These are phyloP conservation scores for Mustela nigripes DNA, from an alignment of 2,113 vertebrate species.

Conservation along the genomic window DNA sequence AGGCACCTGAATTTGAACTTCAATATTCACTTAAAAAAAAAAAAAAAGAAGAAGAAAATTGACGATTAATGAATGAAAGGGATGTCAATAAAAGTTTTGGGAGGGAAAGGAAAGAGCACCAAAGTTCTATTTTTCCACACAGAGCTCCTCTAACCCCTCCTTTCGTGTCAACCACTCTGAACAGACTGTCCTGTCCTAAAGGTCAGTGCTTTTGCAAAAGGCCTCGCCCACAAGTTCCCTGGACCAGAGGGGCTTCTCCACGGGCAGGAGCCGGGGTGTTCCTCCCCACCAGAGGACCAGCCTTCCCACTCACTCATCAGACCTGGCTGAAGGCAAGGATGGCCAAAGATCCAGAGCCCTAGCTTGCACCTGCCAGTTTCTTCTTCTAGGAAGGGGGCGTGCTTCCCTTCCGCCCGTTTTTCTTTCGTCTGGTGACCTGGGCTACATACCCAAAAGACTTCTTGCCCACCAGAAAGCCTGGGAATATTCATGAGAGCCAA, in stretches of 20 bases:
- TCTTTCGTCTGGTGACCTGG: background rate
- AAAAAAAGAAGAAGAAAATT: background rate
- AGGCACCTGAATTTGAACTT: background rate
- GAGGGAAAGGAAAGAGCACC: background rate
- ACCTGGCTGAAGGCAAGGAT: background rate
- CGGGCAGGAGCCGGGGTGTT: accelerated
- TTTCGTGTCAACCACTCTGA: background rate
- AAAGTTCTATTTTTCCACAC: background rate
- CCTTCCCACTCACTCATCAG: slow-evolving; percentile 14
- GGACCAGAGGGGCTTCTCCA: background rate
- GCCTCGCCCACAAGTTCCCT: background rate
- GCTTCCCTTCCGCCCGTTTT: background rate
- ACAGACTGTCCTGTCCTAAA: background rate
- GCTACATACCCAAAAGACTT: background rate
- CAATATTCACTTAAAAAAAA: background rate
- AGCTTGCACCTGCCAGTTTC: slow-evolving; percentile 2
- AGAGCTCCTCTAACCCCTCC: background rate
- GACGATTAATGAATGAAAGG: slow-evolving; percentile 20
- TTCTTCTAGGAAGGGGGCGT: background rate
- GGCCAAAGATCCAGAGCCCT: background rate
- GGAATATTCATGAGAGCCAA: background rate
- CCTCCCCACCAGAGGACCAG: background rate
- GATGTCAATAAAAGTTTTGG: slow-evolving; percentile 9
- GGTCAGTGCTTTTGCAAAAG: background rate
- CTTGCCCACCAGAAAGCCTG: background rate